A percentile compares a stretch with the other conserved stretches of the same genome.
These are phyloP conservation scores for Oreohelix idahoensis DNA, from an alignment of 1,140 invertebrate genomes.

Conservation along the genomic window DNA sequence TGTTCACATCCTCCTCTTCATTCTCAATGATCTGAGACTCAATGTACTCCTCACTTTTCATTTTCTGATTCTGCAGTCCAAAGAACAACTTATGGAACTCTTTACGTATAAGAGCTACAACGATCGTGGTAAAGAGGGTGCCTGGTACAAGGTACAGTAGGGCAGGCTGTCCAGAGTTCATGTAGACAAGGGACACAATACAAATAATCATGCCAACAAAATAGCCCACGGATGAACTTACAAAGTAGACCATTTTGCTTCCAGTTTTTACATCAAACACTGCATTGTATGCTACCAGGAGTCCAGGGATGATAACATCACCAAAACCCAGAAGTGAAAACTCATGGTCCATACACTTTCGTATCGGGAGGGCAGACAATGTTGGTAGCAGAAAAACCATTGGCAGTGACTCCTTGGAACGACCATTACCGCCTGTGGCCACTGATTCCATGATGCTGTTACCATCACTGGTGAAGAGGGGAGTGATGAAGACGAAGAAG, in stretches of 20 bases:
- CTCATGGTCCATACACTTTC: slow-evolving; percentile 61
- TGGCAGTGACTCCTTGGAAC: slow-evolving; percentile 72
- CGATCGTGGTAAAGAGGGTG: slow-evolving; percentile 75
- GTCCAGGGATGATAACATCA: slow-evolving; percentile 78
- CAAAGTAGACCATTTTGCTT: slow-evolving; percentile 73
- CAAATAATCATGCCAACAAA: slow-evolving; percentile 76
- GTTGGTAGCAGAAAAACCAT: slow-evolving; percentile 77
- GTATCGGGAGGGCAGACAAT: slow-evolving; percentile 53
- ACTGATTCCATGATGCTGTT: slow-evolving; percentile 81
- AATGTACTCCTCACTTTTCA: neutral
- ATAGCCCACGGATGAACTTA: slow-evolving; percentile 74
- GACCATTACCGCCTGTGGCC: slow-evolving; percentile 73
- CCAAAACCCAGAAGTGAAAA: slow-evolving; percentile 78
- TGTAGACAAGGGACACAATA: slow-evolving; percentile 76
- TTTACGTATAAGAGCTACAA: slow-evolving; percentile 71
- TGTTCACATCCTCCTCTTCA: slow-evolving; percentile 13
- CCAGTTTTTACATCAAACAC: slow-evolving; percentile 74
- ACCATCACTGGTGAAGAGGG: slow-evolving; percentile 77
- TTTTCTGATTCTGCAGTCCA: neutral
- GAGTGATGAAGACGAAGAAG: slow-evolving; percentile 81
- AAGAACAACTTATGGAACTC: slow-evolving; percentile 73
- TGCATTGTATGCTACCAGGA: slow-evolving; percentile 75
- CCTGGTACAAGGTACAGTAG: slow-evolving; percentile 79
- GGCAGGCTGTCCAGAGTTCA: slow-evolving; percentile 78
- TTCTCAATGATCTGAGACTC: neutral